phyloP scores from a whole-genome alignment of 2,113 vertebrate species.

The Mesembrinibis cayennensis region DNA sequence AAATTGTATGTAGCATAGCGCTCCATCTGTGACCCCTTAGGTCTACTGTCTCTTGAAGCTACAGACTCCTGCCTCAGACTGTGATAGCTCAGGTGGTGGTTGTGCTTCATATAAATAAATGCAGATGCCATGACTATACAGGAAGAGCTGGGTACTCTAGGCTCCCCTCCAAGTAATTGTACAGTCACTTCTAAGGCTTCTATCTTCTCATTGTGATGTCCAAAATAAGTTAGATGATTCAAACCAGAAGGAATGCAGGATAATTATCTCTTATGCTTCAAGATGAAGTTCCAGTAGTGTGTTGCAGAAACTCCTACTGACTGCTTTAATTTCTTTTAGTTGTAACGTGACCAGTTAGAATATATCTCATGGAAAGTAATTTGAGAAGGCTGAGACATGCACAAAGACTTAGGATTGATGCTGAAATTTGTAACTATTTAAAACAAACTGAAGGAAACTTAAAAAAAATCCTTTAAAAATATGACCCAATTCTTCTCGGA shows the following conservation, averaged over 20 bases:
- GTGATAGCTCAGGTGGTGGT: background rate
- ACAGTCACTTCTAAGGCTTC: background rate
- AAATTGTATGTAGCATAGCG: background rate
- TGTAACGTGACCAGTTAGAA: background rate
- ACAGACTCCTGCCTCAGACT: background rate
- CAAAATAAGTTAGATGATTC: background rate
- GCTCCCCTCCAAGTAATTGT: background rate
- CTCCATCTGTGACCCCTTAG: background rate
- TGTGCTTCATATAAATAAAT: background rate
- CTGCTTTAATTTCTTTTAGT: background rate
- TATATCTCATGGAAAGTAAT: background rate
- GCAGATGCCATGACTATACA: background rate
- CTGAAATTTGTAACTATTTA: background rate
- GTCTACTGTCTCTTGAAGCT: background rate
- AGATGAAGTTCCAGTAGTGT: background rate
- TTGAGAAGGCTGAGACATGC: background rate
- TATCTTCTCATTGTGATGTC: background rate
- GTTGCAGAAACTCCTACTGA: background rate
- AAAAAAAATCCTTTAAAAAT: background rate
- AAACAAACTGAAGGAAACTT: background rate
- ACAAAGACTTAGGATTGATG: background rate
- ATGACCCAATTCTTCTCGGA: background rate
- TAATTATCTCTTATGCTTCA: background rate
- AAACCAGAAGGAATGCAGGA: background rate
- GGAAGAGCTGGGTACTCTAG: background rate